These are phyloP conservation scores for Chrysogorgia sp. DNA, from an alignment of 92 coral and sea anemone species.

Conservation along the genomic window DNA sequence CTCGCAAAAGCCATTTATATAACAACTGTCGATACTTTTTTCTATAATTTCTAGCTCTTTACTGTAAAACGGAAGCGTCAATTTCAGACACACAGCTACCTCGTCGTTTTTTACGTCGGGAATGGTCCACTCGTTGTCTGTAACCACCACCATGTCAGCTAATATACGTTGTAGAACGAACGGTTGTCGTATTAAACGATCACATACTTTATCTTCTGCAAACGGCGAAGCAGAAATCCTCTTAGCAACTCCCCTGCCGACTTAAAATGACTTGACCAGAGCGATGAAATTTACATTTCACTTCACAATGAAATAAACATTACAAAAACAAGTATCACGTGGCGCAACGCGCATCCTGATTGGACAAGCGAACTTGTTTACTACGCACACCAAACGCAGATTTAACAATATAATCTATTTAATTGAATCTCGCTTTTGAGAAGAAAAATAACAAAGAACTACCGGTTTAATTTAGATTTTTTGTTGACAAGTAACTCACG, in stretches of 20 bases:
- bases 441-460: conserved; percentile 10
- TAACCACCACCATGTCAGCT: conserved; percentile 68
- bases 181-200: no score
- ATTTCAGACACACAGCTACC: conserved; percentile 6
- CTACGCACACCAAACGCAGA: background rate
- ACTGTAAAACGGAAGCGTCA: conserved; percentile 1
- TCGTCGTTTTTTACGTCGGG: conserved; percentile 35
- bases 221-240: background rate
- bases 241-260: background rate
- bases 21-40: conserved; percentile 38
- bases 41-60: conserved; percentile 34
- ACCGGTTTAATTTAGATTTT: background rate
- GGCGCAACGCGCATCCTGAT: conserved; percentile 29
- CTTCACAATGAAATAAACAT: conserved; percentile 39
- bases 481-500: background rate
- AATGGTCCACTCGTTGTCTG: conserved; percentile 37
- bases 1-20: conserved; percentile 28
- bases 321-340: conserved; percentile 30
- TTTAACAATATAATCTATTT: no score
- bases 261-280: background rate
- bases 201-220: conserved; percentile 8
- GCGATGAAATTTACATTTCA: conserved; percentile 35
- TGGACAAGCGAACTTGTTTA: conserved; percentile 41
- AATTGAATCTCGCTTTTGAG: background rate
- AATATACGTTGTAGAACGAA: conserved; percentile 72